Evolutionary conservation across 2,888 invertebrate species (phyloP).

Genomic region (Polylopha cassiicola): DNA sequence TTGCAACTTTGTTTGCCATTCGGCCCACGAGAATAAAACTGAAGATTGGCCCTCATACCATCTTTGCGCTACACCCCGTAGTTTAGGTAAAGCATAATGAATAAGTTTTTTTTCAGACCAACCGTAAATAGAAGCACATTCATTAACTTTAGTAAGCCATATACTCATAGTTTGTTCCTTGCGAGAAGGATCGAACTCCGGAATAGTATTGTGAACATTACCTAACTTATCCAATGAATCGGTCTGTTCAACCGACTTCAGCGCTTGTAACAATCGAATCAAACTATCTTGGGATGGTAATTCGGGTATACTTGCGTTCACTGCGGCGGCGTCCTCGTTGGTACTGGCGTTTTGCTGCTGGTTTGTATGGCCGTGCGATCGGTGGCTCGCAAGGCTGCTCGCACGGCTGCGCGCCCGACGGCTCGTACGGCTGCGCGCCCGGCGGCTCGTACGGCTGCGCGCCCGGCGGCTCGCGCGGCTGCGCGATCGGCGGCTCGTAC

Average conservation of each 20-base stretch:
- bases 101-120: conserved; percentile 25
- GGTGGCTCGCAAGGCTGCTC: neutral
- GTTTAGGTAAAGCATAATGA: conserved; percentile 26
- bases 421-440: neutral
- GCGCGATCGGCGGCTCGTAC: neutral
- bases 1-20: conserved; percentile 25
- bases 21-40: conserved; percentile 20
- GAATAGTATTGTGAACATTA: conserved; percentile 10
- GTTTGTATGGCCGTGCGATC: neutral
- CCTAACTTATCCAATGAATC: conserved; percentile 1
- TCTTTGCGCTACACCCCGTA: conserved; percentile 24
- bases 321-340: too few species aligned
- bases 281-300: neutral
- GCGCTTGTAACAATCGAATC: neutral
- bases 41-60: conserved; percentile 27
- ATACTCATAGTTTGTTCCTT: conserved; percentile 16
- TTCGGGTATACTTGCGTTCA: neutral
- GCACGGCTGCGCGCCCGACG: neutral
- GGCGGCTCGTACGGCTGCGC: neutral
- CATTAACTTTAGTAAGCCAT: conserved; percentile 26
- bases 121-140: conserved; percentile 23
- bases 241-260: neutral
- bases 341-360: neutral
- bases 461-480: neutral
- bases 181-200: conserved; percentile 11